A percentile compares a stretch with the other conserved stretches of the same genome.
These are phyloP conservation scores for Lepidurus couesii DNA, from an alignment of 1,140 invertebrate species.

Conservation along the genomic window DNA sequence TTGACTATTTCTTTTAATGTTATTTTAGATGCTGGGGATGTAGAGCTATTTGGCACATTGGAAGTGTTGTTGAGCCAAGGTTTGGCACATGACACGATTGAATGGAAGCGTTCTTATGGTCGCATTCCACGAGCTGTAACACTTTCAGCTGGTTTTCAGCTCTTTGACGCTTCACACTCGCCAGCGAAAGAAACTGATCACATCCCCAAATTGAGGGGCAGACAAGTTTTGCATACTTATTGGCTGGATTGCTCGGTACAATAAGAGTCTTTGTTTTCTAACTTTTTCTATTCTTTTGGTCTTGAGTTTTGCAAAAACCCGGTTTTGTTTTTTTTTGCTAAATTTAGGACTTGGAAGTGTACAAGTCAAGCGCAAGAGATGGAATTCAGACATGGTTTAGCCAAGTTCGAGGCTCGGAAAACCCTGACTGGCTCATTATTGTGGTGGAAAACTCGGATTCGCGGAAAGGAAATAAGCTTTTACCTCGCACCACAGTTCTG, in stretches of 20 bases:
- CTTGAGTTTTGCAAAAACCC: constrained; percentile 7
- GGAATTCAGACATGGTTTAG: constrained; percentile 81
- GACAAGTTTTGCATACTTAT: constrained; percentile 76
- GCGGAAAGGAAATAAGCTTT: constrained; percentile 81
- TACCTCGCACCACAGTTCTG: constrained; percentile 84
- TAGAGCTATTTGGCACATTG: constrained; percentile 74
- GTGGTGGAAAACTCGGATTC: constrained; percentile 87
- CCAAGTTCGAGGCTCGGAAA: constrained; percentile 30
- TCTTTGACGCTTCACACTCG: constrained; percentile 53
- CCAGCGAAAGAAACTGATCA: constrained; percentile 49
- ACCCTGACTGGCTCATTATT: constrained; percentile 85
- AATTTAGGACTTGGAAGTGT: constrained; percentile 79
- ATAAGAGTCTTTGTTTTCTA: constrained; percentile 33
- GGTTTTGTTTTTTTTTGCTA: constrained; percentile 39
- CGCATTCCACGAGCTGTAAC: constrained; percentile 73
- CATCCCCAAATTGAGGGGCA: background rate
- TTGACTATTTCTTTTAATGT: background rate
- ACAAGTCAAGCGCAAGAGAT: constrained; percentile 77
- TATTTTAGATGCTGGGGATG: constrained; percentile 76
- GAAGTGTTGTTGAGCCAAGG: constrained; percentile 67
- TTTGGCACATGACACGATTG: constrained; percentile 74
- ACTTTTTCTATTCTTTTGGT: constrained; percentile 5
- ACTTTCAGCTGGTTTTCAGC: constrained; percentile 75
- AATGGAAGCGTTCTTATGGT: constrained; percentile 82
- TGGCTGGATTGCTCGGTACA: constrained; percentile 88